These are phyloP conservation scores for Metalampra italica DNA, from an alignment of 2,888 invertebrate genomes.

Conservation along the genomic window DNA sequence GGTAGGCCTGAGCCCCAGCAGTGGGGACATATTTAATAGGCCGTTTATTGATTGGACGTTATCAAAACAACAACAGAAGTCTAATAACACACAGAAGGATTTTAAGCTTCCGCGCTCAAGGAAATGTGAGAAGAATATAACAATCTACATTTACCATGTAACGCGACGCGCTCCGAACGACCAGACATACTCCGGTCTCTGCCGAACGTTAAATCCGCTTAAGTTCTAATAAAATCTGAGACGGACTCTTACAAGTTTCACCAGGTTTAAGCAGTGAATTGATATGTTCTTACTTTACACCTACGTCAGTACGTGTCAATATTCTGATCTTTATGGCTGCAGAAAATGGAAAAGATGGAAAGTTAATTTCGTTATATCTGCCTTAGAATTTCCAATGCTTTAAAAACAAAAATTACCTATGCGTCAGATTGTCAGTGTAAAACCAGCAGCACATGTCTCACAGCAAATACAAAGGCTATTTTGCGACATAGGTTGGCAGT, in stretches of 20 bases:
- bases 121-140: constrained; percentile 40
- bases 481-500: background rate
- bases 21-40: too few species aligned
- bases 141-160: constrained; percentile 66
- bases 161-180: constrained; percentile 48
- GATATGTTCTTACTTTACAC: background rate
- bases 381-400: too few species aligned
- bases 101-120: background rate
- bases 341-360: too few species aligned
- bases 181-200: constrained; percentile 20
- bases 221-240: constrained; percentile 50
- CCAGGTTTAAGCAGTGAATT: background rate
- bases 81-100: background rate
- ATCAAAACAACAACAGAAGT: too few species aligned
- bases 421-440: too few species aligned
- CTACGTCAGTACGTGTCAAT: too few species aligned
- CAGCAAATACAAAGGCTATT: background rate
- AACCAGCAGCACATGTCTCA: too few species aligned
- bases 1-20: too few species aligned
- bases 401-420: too few species aligned
- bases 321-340: too few species aligned
- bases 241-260: constrained; percentile 40
- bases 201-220: constrained; percentile 55
- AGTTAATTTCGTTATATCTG: too few species aligned
- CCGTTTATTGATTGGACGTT: too few species aligned